Evolutionary conservation across 2,113 vertebrate genomes (phyloP).

Genomic region (Amblyornis subalaris): DNA sequence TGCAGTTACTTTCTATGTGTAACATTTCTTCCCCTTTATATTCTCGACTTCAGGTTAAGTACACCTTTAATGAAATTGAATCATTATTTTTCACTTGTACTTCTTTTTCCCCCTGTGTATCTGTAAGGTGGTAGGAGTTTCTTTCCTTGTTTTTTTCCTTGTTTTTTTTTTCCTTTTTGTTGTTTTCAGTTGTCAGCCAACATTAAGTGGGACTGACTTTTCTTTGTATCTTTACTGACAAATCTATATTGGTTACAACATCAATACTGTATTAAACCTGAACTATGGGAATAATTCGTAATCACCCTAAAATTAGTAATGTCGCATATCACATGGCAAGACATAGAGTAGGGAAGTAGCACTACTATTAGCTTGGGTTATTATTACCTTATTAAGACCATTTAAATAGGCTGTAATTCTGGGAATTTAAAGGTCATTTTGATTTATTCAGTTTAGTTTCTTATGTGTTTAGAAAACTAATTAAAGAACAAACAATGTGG

Average conservation of each 20-base stretch:
- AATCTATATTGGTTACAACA: slow-evolving; percentile 77
- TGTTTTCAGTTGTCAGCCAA: slow-evolving; percentile 39
- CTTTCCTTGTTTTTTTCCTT: rapidly evolving
- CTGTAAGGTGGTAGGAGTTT: background rate
- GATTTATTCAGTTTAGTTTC: slow-evolving; percentile 72
- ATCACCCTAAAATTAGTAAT: slow-evolving; percentile 73
- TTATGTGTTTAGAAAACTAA: slow-evolving; percentile 74
- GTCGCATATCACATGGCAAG: slow-evolving; percentile 42
- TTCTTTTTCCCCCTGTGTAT: background rate
- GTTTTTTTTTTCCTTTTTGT: background rate
- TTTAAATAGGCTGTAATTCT: slow-evolving; percentile 73
- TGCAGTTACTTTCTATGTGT: background rate
- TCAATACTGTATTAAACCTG: slow-evolving; percentile 75
- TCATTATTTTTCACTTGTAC: background rate
- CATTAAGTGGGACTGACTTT: slow-evolving; percentile 62
- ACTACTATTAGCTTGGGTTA: slow-evolving; percentile 66
- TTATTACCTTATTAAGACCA: slow-evolving; percentile 73
- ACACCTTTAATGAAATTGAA: slow-evolving; percentile 21
- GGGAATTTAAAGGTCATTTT: slow-evolving; percentile 75
- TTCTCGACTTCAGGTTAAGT: slow-evolving; percentile 9
- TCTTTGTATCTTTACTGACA: slow-evolving; percentile 74
- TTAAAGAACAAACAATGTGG: slow-evolving; percentile 65
- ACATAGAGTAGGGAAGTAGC: slow-evolving; percentile 34
- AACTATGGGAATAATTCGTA: slow-evolving; percentile 74
- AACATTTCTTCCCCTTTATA: background rate